These are phyloP conservation scores for Hydrochoerus hydrochaeris DNA, from an alignment of 2,113 vertebrate species.

Conservation along the genomic window DNA sequence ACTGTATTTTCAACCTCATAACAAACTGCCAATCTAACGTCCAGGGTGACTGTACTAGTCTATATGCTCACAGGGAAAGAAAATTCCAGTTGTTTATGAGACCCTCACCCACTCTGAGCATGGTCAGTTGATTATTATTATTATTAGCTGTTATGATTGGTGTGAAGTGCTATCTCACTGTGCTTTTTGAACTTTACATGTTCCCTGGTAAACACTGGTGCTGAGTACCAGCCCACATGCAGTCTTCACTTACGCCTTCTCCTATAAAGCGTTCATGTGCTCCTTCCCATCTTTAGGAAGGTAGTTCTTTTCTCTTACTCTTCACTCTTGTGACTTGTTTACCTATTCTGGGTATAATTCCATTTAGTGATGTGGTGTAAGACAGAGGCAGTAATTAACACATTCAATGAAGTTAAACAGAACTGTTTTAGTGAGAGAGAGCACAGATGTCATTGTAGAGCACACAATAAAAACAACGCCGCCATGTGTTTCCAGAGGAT, in stretches of 20 bases:
- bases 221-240: rapidly evolving
- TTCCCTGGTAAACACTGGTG: background rate
- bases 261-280: rapidly evolving
- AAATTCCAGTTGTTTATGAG: background rate
- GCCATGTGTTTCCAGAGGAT: rapidly evolving
- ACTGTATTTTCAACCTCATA: background rate
- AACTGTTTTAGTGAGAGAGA: background rate
- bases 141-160: rapidly evolving
- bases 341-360: background rate
- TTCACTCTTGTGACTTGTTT: background rate
- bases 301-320: background rate
- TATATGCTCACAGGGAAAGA: background rate
- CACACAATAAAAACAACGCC: rapidly evolving
- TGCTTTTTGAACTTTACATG: background rate
- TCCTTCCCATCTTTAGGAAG: background rate
- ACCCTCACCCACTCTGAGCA: rapidly evolving
- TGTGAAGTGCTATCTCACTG: rapidly evolving
- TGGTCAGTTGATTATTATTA: rapidly evolving
- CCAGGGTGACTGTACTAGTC: too few relatives aligned
- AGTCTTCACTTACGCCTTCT: rapidly evolving
- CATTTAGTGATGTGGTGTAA: too few relatives aligned
- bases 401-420: background rate
- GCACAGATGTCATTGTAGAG: background rate
- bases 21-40: background rate
- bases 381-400: background rate